Evolutionary conservation across 2,797 vertebrate genomes (phyloP), one percentile per base, ranked within the genome.

Genomic region (Sardinella longiceps): DNA sequence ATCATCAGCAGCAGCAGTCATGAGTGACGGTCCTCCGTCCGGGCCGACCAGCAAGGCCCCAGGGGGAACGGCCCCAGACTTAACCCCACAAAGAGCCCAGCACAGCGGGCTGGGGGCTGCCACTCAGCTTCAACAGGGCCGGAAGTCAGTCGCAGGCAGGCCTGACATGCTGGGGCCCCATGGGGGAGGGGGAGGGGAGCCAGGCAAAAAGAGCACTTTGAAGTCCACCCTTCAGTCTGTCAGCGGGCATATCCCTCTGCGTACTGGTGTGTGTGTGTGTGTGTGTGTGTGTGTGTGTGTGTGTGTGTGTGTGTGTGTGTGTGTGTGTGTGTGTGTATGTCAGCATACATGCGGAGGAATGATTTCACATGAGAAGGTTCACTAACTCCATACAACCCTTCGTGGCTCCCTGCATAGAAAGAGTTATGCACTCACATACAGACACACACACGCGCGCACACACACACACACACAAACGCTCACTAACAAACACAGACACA

Each of bases 141-240:
- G 87, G 77, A 80, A 84, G 56, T 81, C 85, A 85, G 60, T 74
- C 84, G 81, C 63, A 88, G 84, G 37, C 70, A 50, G 85, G 88
- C 82, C 30, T 84, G 70, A 80, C n/a, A 74, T 77, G 63, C 0
- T 5, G 6, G 25, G 50, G 46, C 84, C 82, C 81, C 70, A 15
- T 85, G 81, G 18, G 48, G 70, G 20, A 5, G 33, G 2, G 18
- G 70, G 70, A 6, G 18, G 14, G 1, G 70, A 18, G 15, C 4
- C 28, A 37, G 70, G 70, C 18, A 23, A 23, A 74, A 2, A 28
- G 51, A 70, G 11, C 51, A 0, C 50, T 2, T 83, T 82, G 58
- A 23, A 66, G 86, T 77, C 86, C 87, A 80, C 39, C 87, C 51
- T 80, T 84, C 77, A 60, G 77, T 82, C 51, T 51, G 83, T 83